Evolutionary conservation across 2,113 vertebrate genomes (phyloP).

Genomic region (Thamnophis sirtalis): DNA sequence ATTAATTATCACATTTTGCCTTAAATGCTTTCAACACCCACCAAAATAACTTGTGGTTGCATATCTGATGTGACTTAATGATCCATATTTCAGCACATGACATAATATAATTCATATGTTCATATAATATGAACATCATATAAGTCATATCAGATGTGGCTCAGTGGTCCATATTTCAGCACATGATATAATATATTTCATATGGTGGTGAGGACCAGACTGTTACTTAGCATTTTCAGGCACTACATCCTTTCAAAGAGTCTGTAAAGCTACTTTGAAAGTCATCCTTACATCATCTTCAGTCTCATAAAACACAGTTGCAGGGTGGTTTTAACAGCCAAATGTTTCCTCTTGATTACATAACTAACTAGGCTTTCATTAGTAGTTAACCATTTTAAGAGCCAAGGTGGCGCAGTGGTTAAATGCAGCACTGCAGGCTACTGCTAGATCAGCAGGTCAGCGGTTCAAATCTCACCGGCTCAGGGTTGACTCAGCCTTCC

Average conservation of each 20-base stretch:
- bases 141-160: not conserved
- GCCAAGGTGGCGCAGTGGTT: too few relatives aligned
- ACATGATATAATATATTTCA: constrained; percentile 8
- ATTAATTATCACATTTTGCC: not conserved
- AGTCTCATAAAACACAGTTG: not conserved
- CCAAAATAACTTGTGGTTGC: not conserved
- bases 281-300: not conserved
- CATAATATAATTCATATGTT: too few relatives aligned
- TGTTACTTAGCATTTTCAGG: not conserved
- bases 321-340: not conserved
- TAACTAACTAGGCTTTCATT: not conserved
- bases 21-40: constrained; percentile 9
- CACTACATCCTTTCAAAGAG: not conserved
- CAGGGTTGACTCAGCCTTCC: too few relatives aligned
- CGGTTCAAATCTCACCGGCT: too few relatives aligned
- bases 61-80: too few relatives aligned
- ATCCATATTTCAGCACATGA: too few relatives aligned
- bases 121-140: too few relatives aligned
- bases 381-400: not conserved
- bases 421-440: too few relatives aligned
- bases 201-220: not conserved
- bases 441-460: too few relatives aligned
- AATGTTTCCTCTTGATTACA: not conserved
- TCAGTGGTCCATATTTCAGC: not conserved
- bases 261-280: not conserved